Conservation (phyloP, 2,113 vertebrate genomes). For the Lepidothrix coronata region DNA sequence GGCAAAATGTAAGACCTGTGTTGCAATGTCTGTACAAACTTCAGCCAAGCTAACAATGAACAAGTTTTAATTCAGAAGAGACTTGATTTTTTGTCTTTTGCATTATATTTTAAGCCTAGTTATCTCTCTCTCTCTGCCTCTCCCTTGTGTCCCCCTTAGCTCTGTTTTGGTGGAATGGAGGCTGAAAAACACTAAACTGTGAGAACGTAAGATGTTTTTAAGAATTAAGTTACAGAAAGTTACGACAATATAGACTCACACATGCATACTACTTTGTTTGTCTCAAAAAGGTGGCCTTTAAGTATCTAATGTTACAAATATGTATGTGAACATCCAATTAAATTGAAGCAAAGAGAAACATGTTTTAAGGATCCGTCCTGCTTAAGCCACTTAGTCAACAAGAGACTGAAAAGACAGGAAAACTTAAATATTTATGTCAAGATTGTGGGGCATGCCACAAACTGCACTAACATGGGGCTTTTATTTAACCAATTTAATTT, state of each 20-base stretch:
- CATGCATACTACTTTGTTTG: not conserved
- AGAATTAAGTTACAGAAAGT: not conserved
- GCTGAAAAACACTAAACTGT: not conserved
- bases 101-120: not conserved
- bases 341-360: not conserved
- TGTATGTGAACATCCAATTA: not conserved
- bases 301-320: not conserved
- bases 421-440: not conserved
- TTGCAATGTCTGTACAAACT: accelerated
- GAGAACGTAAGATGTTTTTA: not conserved
- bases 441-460: not conserved
- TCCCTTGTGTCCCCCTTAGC: accelerated
- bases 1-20: not conserved
- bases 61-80: not conserved
- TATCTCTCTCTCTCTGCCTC: not conserved
- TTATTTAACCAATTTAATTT: not conserved
- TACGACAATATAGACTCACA: not conserved
- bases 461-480: not conserved
- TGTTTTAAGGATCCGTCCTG: not conserved
- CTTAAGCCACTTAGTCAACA: not conserved
- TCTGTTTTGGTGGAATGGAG: not conserved
- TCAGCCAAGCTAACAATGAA: accelerated
- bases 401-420: not conserved
- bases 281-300: not conserved
- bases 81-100: not conserved